Conservation (phyloP, 2,888 invertebrate genomes). For the Hartigia nigra region DNA sequence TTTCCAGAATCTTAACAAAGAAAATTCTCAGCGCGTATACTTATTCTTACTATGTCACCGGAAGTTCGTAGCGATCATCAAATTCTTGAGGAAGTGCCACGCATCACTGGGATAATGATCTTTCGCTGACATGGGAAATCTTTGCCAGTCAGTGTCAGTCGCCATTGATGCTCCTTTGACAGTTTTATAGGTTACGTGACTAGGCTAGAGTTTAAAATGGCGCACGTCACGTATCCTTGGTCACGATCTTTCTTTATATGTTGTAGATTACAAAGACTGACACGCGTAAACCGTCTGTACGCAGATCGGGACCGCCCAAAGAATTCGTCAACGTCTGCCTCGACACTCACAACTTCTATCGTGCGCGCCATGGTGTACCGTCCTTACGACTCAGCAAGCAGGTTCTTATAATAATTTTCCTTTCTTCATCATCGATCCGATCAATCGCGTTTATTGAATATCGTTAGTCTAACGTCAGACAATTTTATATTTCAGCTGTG, state of each 20-base stretch:
- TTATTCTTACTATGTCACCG: neutral
- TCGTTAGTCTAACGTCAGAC: neutral
- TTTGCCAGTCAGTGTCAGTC: constrained; percentile 41
- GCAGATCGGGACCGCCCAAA: constrained; percentile 62
- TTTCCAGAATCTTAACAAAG: too few species aligned
- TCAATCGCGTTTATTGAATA: neutral
- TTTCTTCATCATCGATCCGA: neutral
- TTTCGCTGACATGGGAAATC: constrained; percentile 44
- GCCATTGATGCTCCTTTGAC: constrained; percentile 17
- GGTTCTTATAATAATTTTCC: constrained; percentile 44
- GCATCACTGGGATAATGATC: neutral
- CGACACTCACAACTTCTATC: constrained; percentile 79
- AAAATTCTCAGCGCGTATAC: too few species aligned
- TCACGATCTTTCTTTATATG: constrained; percentile 37
- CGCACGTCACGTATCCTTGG: neutral
- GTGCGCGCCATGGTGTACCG: constrained; percentile 76
- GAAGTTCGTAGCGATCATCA: neutral
- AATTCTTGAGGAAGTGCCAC: neutral
- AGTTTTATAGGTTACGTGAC: constrained; percentile 8
- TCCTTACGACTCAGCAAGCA: constrained; percentile 75
- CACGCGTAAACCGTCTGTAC: constrained; percentile 64
- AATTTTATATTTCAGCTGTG: constrained; percentile 64
- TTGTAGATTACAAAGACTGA: constrained; percentile 65
- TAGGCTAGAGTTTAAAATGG: neutral
- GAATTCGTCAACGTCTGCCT: constrained; percentile 79